Evolutionary conservation across 2,888 invertebrate genomes (phyloP), one percentile per base, ranked within the genome.

Genomic region (Meteorus colon): DNA sequence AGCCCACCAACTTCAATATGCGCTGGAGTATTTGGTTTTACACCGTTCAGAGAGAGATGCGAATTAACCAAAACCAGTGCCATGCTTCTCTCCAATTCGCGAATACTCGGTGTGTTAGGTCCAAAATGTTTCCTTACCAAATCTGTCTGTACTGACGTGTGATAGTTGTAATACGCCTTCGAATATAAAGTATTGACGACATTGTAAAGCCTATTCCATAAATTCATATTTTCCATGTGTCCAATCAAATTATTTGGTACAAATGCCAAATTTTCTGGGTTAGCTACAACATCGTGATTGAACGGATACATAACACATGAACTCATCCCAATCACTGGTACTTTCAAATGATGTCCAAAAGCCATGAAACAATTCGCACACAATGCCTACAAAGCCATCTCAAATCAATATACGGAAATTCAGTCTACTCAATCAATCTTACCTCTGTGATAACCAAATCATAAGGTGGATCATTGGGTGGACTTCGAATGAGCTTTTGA

Each of bases 1-100:
- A 92, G 86, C 45, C 93, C 93, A 10, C 91, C 92, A 8, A 92
- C 90, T 67, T 92, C 90, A 10, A 92, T 85, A 79, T 92, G 86
- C 4, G 89, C 89, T 1, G 90, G 88, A 1, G 90, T 87, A 0
- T 87, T 83, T 6, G 92, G 91, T 67, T 90, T 88, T 4, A 91
- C 82, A 4, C 90, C 90, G 41, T 90, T 89, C 48, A 92, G 79
- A 3, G 90, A 89, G 55, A 89, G 87, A 84, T 92, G 91, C 69
- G 90, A 90, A 83, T 92, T 92, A 0, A 91, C 81, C 65, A 92
- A 80, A 51, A 91, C 86, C 6, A 91, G 81, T 1, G 91, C 91
- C 16, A 91, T 85, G 70, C 90, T 90, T 55, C 86, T 89, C 77
- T 91, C 90, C 80, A 83, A 19, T 27, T 73, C 19, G 63, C 69